These are phyloP conservation scores for Chloropsis hardwickii DNA, from an alignment of 2,113 vertebrate genomes.

Conservation along the genomic window DNA sequence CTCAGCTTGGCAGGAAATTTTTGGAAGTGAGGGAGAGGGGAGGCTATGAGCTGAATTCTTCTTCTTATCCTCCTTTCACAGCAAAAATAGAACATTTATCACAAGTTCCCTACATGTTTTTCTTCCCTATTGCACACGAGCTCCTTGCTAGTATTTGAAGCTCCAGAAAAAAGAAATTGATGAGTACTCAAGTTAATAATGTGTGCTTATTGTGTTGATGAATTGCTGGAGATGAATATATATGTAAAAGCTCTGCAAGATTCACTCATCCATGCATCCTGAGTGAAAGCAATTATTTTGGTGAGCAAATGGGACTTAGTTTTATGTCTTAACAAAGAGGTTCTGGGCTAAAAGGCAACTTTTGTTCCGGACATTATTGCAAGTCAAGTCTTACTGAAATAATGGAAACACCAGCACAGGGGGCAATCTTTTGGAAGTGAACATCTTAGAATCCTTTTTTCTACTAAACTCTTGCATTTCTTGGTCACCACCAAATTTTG, in stretches of 20 bases:
- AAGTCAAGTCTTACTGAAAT: neutral
- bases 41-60: neutral
- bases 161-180: constrained; percentile 21
- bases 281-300: constrained; percentile 39
- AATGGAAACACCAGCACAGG: neutral
- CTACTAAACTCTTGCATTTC: neutral
- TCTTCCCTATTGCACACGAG: neutral
- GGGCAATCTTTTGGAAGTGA: neutral
- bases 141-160: constrained; percentile 34
- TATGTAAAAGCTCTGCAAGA: constrained; percentile 48
- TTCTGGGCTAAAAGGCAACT: neutral
- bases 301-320: neutral
- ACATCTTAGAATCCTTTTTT: neutral
- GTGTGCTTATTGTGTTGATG: constrained; percentile 55
- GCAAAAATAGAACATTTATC: constrained; percentile 44
- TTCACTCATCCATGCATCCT: constrained; percentile 28
- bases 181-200: constrained; percentile 57
- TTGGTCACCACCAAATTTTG: neutral
- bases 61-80: neutral
- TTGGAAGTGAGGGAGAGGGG: neutral
- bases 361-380: neutral
- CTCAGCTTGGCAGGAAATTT: neutral
- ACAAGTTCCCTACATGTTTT: constrained; percentile 37
- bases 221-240: constrained; percentile 50
- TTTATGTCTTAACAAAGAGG: neutral